These are phyloP conservation scores for Stomorhina lunata DNA, from an alignment of 2,888 invertebrate species.

Conservation along the genomic window DNA sequence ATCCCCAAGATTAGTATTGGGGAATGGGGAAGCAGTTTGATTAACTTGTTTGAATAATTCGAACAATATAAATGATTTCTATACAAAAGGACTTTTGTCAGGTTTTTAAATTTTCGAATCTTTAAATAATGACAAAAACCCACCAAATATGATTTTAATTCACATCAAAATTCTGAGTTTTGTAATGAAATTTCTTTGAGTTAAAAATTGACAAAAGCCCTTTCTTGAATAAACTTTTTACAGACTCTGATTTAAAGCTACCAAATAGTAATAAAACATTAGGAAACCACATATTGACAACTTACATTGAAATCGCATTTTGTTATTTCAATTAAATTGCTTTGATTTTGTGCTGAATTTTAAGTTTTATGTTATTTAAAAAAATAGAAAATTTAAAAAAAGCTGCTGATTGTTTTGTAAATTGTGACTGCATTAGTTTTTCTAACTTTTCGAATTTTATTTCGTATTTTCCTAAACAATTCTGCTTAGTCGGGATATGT, in stretches of 20 bases:
- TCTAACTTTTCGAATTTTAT: background rate
- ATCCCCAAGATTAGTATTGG: background rate
- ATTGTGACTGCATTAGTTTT: background rate
- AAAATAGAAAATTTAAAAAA: background rate
- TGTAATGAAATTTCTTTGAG: no score
- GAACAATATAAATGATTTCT: background rate
- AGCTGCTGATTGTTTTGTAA: background rate
- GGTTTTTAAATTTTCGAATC: no score
- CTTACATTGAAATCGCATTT: slow-evolving; percentile 49
- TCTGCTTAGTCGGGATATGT: slow-evolving; percentile 6
- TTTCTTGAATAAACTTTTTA: no score
- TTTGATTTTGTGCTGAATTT: slow-evolving; percentile 7
- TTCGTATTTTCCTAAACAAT: background rate
- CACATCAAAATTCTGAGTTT: no score
- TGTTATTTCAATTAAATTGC: slow-evolving; percentile 47
- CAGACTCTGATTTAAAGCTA: no score
- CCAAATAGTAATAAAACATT: background rate
- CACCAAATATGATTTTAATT: no score
- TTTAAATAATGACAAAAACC: no score
- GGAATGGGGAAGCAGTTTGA: background rate
- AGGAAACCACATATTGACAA: slow-evolving; percentile 51
- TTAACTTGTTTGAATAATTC: background rate
- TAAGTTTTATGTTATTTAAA: background rate
- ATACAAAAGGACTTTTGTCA: background rate
- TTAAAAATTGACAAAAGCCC: no score